Evolutionary conservation across 1,140 invertebrate genomes (phyloP), one percentile per base, ranked within the genome.

Genomic region (Cecropterus lyciades): DNA sequence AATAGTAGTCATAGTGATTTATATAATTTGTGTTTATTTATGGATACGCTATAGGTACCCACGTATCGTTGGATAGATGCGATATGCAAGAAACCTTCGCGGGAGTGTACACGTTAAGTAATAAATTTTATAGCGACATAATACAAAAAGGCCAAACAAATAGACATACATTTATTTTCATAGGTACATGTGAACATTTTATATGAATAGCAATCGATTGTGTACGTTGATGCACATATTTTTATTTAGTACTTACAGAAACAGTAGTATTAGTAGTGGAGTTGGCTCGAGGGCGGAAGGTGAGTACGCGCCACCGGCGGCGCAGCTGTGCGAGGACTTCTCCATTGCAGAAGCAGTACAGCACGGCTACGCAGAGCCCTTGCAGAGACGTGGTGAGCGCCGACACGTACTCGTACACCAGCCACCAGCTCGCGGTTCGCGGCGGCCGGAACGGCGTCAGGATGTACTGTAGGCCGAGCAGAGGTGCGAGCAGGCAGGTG

Each of bases 311-410:
- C 96, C 96, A 97, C 84, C 95, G 95, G 59, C 96, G 93, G 73
- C 96, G 96, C 77, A 97, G 94, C 88, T 97, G 96, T 15, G 96
- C 95, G 77, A 97, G 95, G 92, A 98, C 98, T 95, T 99, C 97
- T 67, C 97, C 97, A 83, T 99, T 99, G 92, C 96, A 98, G 93
- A 99, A 99, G 86, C 98, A 99, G 91, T 98, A 99, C 7, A 99
- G 93, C 20, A 97, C 94, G 10, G 98, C 96, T 10, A 99, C 98
- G 80, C 96, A 97, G 27, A 98, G 94, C 57, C 98, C 98, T 97
- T 99, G 98, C 82, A 98, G 96, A 48, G 98, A 98, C 33, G 96
- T 95, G 13, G 96, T 96, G 65, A 98, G 92, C 45, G 98, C 97
- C 6, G 97, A 96, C 63, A 96, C 93, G 67, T 97, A 94, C 82